A percentile compares a stretch with the other conserved stretches of the same genome.
phyloP scores from a whole-genome alignment of 2,888 invertebrate genomes.

The Tridacna gigas region DNA sequence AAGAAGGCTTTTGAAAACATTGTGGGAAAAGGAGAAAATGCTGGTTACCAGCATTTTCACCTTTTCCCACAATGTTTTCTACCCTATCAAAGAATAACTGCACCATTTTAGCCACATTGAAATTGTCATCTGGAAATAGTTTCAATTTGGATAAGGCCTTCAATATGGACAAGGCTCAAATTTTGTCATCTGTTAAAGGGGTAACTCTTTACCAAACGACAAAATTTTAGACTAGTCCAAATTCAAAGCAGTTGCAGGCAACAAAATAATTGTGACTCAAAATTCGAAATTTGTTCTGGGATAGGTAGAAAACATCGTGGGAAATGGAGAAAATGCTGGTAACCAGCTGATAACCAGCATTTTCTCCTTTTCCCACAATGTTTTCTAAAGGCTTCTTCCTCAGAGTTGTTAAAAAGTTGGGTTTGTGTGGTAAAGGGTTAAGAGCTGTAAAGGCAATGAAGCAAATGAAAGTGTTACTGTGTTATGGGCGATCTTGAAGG shows the following conservation, averaged over 20 bases:
- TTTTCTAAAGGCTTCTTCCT: background rate
- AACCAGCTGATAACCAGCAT: background rate
- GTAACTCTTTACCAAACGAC: too few species aligned
- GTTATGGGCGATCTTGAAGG: background rate
- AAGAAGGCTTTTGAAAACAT: slow-evolving; percentile 12
- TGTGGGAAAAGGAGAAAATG: slow-evolving; percentile 4
- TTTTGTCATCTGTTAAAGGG: too few species aligned
- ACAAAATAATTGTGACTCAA: too few species aligned
- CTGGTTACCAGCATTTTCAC: background rate
- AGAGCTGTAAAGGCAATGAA: background rate
- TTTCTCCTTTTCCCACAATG: background rate
- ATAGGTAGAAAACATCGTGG: background rate
- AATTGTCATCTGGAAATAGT: too few species aligned
- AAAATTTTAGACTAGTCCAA: too few species aligned
- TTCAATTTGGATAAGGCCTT: too few species aligned
- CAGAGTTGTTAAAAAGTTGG: background rate
- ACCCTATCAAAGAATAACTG: too few species aligned
- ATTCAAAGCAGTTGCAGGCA: too few species aligned
- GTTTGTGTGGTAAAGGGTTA: background rate
- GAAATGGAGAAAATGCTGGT: slow-evolving; percentile 1
- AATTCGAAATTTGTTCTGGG: too few species aligned
- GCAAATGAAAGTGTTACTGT: background rate
- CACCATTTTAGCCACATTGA: too few species aligned
- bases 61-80: slow-evolving; percentile 8
- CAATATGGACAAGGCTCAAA: too few species aligned